These are phyloP conservation scores for Istiophorus platypterus DNA, from an alignment of 2,113 vertebrate genomes.

Conservation along the genomic window DNA sequence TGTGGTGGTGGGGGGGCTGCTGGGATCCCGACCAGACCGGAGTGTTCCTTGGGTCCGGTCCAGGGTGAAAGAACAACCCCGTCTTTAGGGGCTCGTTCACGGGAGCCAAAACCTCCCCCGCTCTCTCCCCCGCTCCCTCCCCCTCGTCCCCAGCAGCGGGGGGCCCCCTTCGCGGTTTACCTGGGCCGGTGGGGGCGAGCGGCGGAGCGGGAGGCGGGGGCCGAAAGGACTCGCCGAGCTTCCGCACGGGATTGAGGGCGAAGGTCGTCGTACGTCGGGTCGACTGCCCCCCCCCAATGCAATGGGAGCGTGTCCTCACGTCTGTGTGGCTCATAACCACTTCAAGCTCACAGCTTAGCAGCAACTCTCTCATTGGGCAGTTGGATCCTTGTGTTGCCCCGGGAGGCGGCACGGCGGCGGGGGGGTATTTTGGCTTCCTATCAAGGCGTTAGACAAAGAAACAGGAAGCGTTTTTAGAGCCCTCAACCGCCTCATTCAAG, in stretches of 20 bases:
- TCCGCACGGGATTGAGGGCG: too few species aligned
- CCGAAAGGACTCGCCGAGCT: too few species aligned
- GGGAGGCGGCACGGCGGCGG: neutral
- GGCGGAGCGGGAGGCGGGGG: too few species aligned
- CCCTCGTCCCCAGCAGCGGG: too few species aligned
- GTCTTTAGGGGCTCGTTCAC: conserved; percentile 24
- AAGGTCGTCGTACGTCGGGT: too few species aligned
- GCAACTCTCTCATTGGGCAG: neutral
- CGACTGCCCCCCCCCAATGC: too few species aligned
- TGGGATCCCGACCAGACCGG: conserved; percentile 29
- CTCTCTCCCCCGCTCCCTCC: neutral
- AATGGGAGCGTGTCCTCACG: conserved; percentile 16
- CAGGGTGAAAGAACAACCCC: conserved; percentile 28
- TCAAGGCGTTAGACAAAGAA: neutral
- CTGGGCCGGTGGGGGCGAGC: too few species aligned
- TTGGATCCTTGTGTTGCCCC: neutral
- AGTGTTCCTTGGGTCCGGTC: conserved; percentile 24
- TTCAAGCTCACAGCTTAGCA: neutral
- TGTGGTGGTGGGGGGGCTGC: neutral
- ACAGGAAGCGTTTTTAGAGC: neutral
- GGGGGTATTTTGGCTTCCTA: neutral
- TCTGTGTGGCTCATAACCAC: conserved; percentile 9
- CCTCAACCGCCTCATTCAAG: neutral
- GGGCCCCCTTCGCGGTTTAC: too few species aligned
- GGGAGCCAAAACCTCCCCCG: conserved; percentile 24